phyloP scores from a whole-genome alignment of 1,140 invertebrate genomes.

The Maniola jurtina region DNA sequence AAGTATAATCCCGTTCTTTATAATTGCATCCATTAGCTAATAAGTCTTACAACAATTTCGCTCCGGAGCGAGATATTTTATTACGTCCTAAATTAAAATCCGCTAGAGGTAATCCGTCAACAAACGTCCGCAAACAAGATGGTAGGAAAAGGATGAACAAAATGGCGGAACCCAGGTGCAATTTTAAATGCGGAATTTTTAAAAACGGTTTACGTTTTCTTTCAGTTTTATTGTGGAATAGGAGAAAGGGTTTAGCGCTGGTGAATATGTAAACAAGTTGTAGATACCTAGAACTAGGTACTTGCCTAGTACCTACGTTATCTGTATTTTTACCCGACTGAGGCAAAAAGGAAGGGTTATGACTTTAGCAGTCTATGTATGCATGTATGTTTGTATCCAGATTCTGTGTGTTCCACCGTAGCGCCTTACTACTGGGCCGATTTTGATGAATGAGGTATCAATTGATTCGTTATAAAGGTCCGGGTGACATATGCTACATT shows the following conservation, averaged over 20 bases:
- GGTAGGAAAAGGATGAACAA: constrained; percentile 38
- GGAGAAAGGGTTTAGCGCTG: constrained; percentile 22
- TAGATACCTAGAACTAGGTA: neutral
- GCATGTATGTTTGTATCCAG: too few species aligned
- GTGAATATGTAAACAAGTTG: constrained; percentile 8
- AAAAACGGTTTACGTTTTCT: constrained; percentile 17
- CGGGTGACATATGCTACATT: too few species aligned
- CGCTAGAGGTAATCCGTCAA: constrained; percentile 62
- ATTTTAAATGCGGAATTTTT: constrained; percentile 34
- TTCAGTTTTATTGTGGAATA: constrained; percentile 15
- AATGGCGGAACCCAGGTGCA: constrained; percentile 56
- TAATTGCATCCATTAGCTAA: constrained; percentile 32
- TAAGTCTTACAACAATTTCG: constrained; percentile 58
- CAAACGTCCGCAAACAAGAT: constrained; percentile 47
- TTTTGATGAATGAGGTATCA: too few species aligned
- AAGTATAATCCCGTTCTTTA: constrained; percentile 37
- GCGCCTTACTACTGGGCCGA: too few species aligned
- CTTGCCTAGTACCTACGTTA: too few species aligned
- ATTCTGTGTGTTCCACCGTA: too few species aligned
- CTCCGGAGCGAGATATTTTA: constrained; percentile 61
- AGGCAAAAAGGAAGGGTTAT: too few species aligned
- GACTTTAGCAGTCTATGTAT: too few species aligned
- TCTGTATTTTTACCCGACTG: too few species aligned
- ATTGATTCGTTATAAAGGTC: too few species aligned
- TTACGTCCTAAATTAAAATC: constrained; percentile 58